These are phyloP conservation scores for Orgyia antiqua DNA, from an alignment of 2,888 invertebrate species.

Conservation along the genomic window DNA sequence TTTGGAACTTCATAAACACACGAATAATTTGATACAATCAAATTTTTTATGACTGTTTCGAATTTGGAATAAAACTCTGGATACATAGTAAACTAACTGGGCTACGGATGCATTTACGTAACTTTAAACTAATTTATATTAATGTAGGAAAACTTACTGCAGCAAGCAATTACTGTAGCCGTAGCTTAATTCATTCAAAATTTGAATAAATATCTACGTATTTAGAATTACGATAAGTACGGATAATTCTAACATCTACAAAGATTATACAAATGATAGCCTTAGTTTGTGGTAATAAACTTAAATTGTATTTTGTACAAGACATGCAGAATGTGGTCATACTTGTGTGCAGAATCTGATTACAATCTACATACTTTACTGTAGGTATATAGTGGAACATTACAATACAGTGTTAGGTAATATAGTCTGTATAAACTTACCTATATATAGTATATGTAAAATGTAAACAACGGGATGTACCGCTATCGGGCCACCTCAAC, in stretches of 20 bases:
- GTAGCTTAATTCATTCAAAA: no score
- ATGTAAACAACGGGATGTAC: conserved; percentile 44
- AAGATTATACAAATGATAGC: conserved; percentile 9
- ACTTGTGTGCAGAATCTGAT: conserved; percentile 17
- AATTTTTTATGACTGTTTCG: no score
- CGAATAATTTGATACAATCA: no score
- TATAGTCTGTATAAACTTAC: conserved; percentile 12
- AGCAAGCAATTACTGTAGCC: no score
- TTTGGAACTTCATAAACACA: no score
- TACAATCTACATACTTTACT: conserved; percentile 14
- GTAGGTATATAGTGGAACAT: conserved; percentile 11
- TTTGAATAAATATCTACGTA: no score
- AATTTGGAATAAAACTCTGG: no score
- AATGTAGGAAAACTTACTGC: neutral
- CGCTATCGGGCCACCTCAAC: conserved; percentile 52
- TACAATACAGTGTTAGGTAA: conserved; percentile 16
- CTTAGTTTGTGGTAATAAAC: conserved; percentile 10
- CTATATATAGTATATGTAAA: conserved; percentile 10
- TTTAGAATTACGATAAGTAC: no score
- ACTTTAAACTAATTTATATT: neutral
- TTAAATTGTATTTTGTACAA: conserved; percentile 7
- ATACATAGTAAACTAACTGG: no score
- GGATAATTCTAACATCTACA: conserved; percentile 8
- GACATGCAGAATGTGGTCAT: conserved; percentile 16
- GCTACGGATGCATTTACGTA: no score